A percentile compares a stretch with the other conserved stretches of the same genome.
Conservation (phyloP, 2,113 vertebrate species). For the Rhinichthys klamathensis region DNA sequence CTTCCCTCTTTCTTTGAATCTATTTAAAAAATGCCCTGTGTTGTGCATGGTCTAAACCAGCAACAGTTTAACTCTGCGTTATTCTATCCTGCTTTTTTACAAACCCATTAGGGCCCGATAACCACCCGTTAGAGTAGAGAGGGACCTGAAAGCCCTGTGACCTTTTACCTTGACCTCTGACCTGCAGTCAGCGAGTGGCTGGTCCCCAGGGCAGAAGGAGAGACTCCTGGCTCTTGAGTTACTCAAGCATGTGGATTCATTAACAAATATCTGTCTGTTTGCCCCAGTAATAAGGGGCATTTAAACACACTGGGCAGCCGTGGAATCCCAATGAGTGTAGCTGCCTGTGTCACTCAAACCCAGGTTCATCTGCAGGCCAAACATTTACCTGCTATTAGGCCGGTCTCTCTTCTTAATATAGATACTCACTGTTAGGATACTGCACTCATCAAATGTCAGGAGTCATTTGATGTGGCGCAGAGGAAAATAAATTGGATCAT, state of each 20-base stretch:
- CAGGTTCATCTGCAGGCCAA: conserved; percentile 69
- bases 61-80: conserved; percentile 58
- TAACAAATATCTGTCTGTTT: conserved; percentile 84
- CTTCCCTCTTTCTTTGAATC: background rate
- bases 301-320: conserved; percentile 66
- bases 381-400: conserved; percentile 65
- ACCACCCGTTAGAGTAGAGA: conserved; percentile 69
- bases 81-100: conserved; percentile 61
- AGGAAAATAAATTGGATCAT: background rate
- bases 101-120: conserved; percentile 78
- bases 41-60: background rate
- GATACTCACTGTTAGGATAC: conserved; percentile 48
- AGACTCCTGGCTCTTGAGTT: conserved; percentile 69
- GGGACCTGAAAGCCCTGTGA: conserved; percentile 71
- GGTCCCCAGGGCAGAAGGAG: conserved; percentile 56
- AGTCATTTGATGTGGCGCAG: conserved; percentile 39
- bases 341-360: conserved; percentile 76
- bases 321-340: conserved; percentile 63
- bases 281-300: conserved; percentile 73
- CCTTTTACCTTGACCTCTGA: conserved; percentile 77
- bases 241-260: conserved; percentile 75
- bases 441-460: conserved; percentile 32
- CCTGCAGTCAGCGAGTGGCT: conserved; percentile 60
- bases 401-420: conserved; percentile 36
- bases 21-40: background rate